Evolutionary conservation across 2,797 vertebrate species (phyloP), one percentile per base, ranked within the genome.

Genomic region (Clarias fuscus): DNA sequence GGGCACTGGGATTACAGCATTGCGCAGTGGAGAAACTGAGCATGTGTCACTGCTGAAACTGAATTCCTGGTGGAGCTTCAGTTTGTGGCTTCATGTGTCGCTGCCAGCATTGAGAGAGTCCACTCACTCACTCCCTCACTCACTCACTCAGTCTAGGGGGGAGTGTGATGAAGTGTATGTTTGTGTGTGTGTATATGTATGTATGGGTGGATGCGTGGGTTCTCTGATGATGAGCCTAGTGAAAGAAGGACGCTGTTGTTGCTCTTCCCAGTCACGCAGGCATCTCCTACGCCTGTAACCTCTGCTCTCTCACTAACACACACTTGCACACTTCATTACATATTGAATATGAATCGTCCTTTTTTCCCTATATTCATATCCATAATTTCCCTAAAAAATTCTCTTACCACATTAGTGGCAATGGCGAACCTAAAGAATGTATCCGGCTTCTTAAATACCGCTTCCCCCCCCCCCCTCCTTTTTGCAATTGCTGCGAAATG

Each of bases 201-300:
- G 64, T 79, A 8, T 73, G 73, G 20, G 73, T 93, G 89, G 90
- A 86, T 93, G 59, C 11, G 40, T 75, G 71, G 37, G 64, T 68
- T 79, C 48, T 85, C 30, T 77, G 61, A 64, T 84, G 75, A 83
- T 86, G 86, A 53, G 90, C 88, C 90, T 93, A 93, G 93, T 92
- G 90, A 90, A 92, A 92, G 86, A 88, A 90, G 88, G 37, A 37
- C 37, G 90, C 88, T 93, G 91, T 92, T 94, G 93, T 92, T 94
- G 92, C 90, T 89, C 88, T 92, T 94, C 94, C 93, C 92, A 95
- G 91, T 92, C 94, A 90, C 92, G 92, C 88, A 91, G 92, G 85
- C 84, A 93, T 93, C 89, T 90, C 88, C 92, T 62, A 84, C 94
- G 93, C 94, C 94, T 90, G 91, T 95, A 94, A 93, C 83, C 92